Conservation (phyloP, 2,113 vertebrate species). For the Lichenostomus cassidix region DNA sequence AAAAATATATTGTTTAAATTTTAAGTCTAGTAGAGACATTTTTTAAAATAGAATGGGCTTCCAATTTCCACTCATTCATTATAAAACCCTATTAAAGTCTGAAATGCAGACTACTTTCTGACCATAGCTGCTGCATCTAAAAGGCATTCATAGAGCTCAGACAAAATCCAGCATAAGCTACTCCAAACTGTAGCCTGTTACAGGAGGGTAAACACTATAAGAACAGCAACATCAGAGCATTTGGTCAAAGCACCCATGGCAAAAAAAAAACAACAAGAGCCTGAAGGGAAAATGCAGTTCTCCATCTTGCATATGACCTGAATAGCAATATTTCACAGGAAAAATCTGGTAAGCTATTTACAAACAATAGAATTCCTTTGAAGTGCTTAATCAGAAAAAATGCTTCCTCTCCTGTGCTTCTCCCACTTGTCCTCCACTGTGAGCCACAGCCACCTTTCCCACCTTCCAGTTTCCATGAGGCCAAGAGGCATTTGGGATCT, state of each 20-base stretch:
- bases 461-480: background rate
- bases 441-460: background rate
- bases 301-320: background rate
- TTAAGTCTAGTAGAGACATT: background rate
- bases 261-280: background rate
- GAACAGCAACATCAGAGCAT: background rate
- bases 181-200: background rate
- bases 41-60: background rate
- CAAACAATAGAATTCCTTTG: background rate
- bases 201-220: background rate
- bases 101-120: background rate
- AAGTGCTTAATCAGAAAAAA: background rate
- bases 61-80: background rate
- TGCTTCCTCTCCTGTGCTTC: background rate
- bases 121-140: background rate
- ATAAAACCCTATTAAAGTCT: background rate
- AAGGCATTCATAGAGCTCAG: background rate
- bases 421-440: accelerated
- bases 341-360: background rate
- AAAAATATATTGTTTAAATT: background rate
- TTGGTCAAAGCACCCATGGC: background rate
- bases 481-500: background rate
- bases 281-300: background rate
- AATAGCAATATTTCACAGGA: background rate
- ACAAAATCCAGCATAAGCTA: background rate